A percentile compares a stretch with the other conserved stretches of the same genome.
Conservation (phyloP, 2,888 invertebrate species). For the Tenthredo notha region DNA sequence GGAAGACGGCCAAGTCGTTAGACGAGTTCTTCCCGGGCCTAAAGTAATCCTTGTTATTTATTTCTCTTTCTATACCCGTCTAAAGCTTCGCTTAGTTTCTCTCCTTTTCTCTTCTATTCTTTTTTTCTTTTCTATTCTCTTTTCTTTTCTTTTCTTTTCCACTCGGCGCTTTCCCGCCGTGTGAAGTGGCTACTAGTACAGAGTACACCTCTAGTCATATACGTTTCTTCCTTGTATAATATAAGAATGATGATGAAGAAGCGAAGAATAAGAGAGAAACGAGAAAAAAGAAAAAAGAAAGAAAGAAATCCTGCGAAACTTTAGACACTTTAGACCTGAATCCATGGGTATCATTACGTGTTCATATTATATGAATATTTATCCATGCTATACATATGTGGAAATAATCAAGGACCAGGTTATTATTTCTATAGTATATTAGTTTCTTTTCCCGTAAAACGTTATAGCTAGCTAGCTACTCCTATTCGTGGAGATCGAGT, state of each 20-base stretch:
- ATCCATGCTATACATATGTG: background rate
- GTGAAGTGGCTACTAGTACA: constrained; percentile 4
- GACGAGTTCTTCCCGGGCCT: constrained; percentile 37
- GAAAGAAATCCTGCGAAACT: background rate
- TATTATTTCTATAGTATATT: constrained; percentile 2
- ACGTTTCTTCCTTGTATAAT: background rate
- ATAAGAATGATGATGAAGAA: constrained; percentile 3
- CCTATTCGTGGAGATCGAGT: constrained; percentile 25
- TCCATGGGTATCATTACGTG: too few relatives aligned
- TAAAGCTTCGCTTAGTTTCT: background rate
- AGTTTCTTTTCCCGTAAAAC: background rate
- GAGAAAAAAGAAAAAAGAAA: too few relatives aligned
- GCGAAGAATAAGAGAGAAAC: background rate
- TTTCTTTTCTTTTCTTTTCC: background rate
- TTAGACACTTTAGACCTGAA: background rate
- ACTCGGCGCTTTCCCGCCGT: background rate
- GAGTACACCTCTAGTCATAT: background rate
- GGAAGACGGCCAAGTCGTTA: constrained; percentile 53
- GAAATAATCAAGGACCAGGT: constrained; percentile 29
- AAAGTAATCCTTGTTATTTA: constrained; percentile 48
- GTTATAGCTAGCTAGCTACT: background rate
- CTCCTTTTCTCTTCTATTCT: background rate
- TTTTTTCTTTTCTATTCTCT: background rate
- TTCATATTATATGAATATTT: background rate
- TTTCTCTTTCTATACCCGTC: constrained; percentile 31